Evolutionary conservation across 2,797 vertebrate species (phyloP).

Genomic region (Australoheros facetus): DNA sequence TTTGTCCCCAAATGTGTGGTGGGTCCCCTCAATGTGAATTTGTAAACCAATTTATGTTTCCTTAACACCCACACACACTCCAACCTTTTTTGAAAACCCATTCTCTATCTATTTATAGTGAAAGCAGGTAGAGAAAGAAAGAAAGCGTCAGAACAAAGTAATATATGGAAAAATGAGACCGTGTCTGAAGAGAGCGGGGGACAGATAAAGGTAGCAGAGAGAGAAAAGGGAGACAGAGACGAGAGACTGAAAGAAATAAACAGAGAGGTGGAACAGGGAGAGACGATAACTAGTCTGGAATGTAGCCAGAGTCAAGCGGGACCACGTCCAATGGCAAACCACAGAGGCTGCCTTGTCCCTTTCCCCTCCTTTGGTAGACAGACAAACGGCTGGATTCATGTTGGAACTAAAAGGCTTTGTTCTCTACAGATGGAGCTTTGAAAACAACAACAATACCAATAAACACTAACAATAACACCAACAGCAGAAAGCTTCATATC

Average conservation of each 20-base stretch:
- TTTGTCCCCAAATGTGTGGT: neutral
- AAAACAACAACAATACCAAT: slow-evolving; percentile 79
- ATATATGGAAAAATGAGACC: slow-evolving; percentile 44
- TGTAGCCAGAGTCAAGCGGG: slow-evolving; percentile 65
- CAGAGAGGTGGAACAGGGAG: slow-evolving; percentile 56
- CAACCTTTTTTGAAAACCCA: slow-evolving; percentile 30
- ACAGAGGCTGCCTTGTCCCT: slow-evolving; percentile 75
- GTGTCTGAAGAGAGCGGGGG: slow-evolving; percentile 39
- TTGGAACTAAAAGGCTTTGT: slow-evolving; percentile 81
- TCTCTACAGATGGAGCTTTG: slow-evolving; percentile 76
- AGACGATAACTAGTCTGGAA: slow-evolving; percentile 76
- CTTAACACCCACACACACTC: slow-evolving; percentile 5
- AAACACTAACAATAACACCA: slow-evolving; percentile 74
- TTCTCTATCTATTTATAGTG: slow-evolving; percentile 50
- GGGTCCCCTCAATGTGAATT: slow-evolving; percentile 1
- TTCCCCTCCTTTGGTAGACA: slow-evolving; percentile 62
- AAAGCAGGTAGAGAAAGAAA: slow-evolving; percentile 12
- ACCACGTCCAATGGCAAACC: slow-evolving; percentile 68
- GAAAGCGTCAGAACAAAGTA: slow-evolving; percentile 33
- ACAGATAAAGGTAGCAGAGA: slow-evolving; percentile 53
- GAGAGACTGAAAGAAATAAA: slow-evolving; percentile 40
- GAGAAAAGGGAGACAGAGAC: slow-evolving; percentile 48
- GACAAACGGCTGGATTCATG: slow-evolving; percentile 78
- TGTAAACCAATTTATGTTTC: slow-evolving; percentile 7
- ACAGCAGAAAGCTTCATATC: slow-evolving; percentile 72